These are phyloP conservation scores for Condylura cristata DNA, from an alignment of 2,113 vertebrate genomes.

Conservation along the genomic window DNA sequence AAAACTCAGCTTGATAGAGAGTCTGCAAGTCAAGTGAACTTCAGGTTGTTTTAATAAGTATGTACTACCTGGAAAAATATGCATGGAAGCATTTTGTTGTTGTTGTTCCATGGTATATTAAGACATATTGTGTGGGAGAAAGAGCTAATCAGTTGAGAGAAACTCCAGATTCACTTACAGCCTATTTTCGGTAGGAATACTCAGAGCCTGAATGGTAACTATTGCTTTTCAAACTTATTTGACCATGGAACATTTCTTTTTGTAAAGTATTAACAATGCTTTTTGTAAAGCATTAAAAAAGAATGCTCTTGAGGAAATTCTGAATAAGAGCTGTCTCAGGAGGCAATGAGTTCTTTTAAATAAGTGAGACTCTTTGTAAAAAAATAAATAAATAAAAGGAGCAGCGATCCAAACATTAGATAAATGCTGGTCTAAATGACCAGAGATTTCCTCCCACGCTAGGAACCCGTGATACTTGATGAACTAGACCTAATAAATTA, in stretches of 20 bases:
- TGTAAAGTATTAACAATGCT: constrained; percentile 1
- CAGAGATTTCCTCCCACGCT: neutral
- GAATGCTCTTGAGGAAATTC: neutral
- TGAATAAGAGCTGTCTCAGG: neutral
- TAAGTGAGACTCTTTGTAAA: constrained; percentile 5
- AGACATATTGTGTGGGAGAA: neutral
- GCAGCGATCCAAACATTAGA: neutral
- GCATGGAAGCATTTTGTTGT: constrained; percentile 6
- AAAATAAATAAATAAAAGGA: too few relatives aligned
- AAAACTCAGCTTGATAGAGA: neutral
- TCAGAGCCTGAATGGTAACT: constrained; percentile 15
- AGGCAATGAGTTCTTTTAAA: neutral
- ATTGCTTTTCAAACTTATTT: constrained; percentile 34
- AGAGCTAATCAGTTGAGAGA: neutral
- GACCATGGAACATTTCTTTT: constrained; percentile 24
- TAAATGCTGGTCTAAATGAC: neutral
- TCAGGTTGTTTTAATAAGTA: constrained; percentile 31
- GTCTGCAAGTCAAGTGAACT: neutral
- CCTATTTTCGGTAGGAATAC: constrained; percentile 27
- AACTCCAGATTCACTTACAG: constrained; percentile 17
- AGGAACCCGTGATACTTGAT: neutral
- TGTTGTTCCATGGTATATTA: constrained; percentile 1
- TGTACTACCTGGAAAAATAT: constrained; percentile 11
- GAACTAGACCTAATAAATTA: neutral
- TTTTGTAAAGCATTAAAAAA: constrained; percentile 19